phyloP scores from a whole-genome alignment of 2,888 invertebrate species.

The Strigamia crassipes region DNA sequence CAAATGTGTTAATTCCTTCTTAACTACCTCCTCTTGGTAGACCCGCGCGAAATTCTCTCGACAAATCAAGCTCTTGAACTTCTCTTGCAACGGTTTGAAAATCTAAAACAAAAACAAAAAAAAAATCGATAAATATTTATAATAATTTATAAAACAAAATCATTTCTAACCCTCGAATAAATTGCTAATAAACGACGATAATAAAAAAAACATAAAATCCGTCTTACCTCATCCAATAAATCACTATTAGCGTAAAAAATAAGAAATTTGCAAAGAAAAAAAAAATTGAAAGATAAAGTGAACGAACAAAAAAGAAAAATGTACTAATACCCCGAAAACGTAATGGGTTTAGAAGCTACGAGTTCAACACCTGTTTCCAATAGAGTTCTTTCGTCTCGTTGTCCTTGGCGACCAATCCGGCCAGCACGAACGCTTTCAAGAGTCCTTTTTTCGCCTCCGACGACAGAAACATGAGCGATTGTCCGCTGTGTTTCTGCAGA shows the following conservation, averaged over 20 bases:
- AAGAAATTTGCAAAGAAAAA: background rate
- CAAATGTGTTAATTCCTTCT: conserved; percentile 72
- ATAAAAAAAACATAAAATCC: background rate
- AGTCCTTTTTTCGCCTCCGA: conserved; percentile 69
- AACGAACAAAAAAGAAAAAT: background rate
- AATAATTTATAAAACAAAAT: background rate
- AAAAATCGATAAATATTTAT: background rate
- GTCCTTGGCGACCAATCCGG: conserved; percentile 63
- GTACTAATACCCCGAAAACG: background rate
- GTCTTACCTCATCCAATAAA: background rate
- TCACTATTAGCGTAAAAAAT: background rate
- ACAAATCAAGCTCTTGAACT: conserved; percentile 64
- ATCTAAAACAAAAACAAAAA: conserved; percentile 55
- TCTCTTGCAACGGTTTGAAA: conserved; percentile 64
- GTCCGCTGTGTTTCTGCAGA: conserved; percentile 63
- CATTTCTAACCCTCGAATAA: background rate
- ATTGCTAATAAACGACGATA: too few species aligned
- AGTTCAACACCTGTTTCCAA: conserved; percentile 54
- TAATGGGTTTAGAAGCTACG: background rate
- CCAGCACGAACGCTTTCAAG: conserved; percentile 73
- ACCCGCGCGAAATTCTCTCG: conserved; percentile 64
- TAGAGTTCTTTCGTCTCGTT: conserved; percentile 54
- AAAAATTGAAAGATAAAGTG: background rate
- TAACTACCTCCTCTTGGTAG: conserved; percentile 68
- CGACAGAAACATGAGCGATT: conserved; percentile 64